A percentile compares a stretch with the other conserved stretches of the same genome.
These are phyloP conservation scores for Phalloptychus januarius DNA, from an alignment of 2,797 vertebrate species.

Conservation along the genomic window DNA sequence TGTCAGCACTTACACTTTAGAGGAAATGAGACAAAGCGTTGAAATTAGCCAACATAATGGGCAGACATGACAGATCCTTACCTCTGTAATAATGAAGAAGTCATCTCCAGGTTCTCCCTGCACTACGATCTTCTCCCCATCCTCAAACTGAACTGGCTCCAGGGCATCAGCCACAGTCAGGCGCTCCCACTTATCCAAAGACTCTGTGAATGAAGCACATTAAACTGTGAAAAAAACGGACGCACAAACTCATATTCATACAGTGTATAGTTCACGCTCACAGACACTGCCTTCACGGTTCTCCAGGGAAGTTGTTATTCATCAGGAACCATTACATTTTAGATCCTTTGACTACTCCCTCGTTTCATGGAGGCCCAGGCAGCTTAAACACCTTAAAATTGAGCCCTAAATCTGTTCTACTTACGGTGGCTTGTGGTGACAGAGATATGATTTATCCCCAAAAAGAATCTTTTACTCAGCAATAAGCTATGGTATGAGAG, in stretches of 20 bases:
- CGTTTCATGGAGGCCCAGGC: conserved; percentile 18
- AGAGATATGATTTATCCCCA: conserved; percentile 20
- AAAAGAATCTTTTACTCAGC: neutral
- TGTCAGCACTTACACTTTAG: conserved; percentile 26
- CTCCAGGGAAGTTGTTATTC: conserved; percentile 49
- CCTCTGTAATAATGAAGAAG: conserved; percentile 93
- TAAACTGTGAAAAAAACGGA: conserved; percentile 1
- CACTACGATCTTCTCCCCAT: conserved; percentile 97
- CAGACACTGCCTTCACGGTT: conserved; percentile 16
- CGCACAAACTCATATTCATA: neutral
- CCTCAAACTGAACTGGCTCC: conserved; percentile 97
- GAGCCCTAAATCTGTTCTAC: conserved; percentile 23
- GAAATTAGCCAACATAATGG: conserved; percentile 6
- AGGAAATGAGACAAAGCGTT: conserved; percentile 38
- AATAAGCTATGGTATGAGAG: neutral
- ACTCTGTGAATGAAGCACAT: conserved; percentile 81
- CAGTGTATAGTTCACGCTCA: conserved; percentile 8
- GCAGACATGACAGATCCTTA: conserved; percentile 16
- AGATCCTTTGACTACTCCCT: conserved; percentile 27
- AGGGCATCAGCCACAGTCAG: conserved; percentile 95
- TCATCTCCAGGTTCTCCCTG: conserved; percentile 97
- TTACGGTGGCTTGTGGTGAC: conserved; percentile 32
- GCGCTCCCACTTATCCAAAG: conserved; percentile 97
- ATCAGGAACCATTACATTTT: conserved; percentile 46
- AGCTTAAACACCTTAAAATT: conserved; percentile 45